These are phyloP conservation scores for Isaurus tuberculatus DNA, from an alignment of 92 coral and sea anemone genomes.

Conservation along the genomic window DNA sequence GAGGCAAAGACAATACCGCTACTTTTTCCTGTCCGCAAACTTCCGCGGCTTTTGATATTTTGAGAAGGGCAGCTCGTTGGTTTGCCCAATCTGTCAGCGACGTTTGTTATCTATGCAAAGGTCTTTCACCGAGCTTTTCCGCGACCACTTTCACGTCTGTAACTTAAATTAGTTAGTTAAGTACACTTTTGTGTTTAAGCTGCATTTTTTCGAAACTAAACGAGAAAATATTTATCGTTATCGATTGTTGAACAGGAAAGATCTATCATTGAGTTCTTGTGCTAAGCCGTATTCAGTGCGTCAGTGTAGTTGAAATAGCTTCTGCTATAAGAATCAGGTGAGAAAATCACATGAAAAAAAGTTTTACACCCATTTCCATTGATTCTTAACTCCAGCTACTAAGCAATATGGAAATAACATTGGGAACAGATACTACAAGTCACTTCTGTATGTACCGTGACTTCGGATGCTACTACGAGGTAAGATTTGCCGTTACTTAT, in stretches of 20 bases:
- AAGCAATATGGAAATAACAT: constrained; percentile 70
- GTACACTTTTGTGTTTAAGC: neutral
- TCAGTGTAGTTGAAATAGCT: too few relatives aligned
- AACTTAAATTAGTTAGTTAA: neutral
- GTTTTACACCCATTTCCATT: neutral
- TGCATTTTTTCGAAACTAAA: neutral
- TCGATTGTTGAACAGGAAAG: neutral
- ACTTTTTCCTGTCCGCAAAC: too few relatives aligned
- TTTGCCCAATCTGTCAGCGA: neutral
- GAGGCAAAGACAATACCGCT: too few relatives aligned
- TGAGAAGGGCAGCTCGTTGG: too few relatives aligned
- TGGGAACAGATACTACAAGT: constrained; percentile 58
- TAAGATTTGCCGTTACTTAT: constrained; percentile 4
- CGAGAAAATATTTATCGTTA: neutral
- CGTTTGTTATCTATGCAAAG: neutral
- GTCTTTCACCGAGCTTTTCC: constrained; percentile 3
- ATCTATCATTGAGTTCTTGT: neutral
- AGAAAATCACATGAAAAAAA: constrained; percentile 3
- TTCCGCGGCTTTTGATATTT: too few relatives aligned
- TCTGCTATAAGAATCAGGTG: too few relatives aligned
- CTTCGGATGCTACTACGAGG: constrained; percentile 94
- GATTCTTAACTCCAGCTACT: constrained; percentile 63
- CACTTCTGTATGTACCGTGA: constrained; percentile 72
- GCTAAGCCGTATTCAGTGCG: too few relatives aligned
- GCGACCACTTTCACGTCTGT: neutral